phyloP scores from a whole-genome alignment of 2,888 invertebrate species.

The Ischnura elegans region DNA sequence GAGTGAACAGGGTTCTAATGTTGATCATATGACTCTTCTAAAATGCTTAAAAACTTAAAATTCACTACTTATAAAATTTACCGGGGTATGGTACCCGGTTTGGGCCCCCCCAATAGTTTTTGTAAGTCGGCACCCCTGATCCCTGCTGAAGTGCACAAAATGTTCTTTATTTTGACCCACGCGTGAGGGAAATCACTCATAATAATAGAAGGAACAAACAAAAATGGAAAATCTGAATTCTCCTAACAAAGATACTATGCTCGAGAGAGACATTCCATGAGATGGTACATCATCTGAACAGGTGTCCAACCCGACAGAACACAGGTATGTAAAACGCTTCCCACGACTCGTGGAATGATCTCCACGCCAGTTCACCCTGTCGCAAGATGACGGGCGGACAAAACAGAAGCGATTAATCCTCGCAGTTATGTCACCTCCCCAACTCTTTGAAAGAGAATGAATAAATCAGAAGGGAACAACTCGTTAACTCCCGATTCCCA shows the following conservation, averaged over 20 bases:
- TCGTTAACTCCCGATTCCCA: background rate
- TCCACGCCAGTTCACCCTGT: background rate
- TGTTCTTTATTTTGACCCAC: too few relatives aligned
- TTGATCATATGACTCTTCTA: too few relatives aligned
- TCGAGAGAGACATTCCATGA: background rate
- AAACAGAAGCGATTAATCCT: conserved; percentile 26
- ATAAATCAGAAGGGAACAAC: background rate
- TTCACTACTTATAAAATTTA: too few relatives aligned
- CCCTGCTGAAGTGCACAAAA: too few relatives aligned
- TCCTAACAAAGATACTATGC: too few relatives aligned
- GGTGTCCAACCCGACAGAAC: background rate
- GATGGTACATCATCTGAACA: background rate
- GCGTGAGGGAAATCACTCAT: too few relatives aligned
- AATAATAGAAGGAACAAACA: background rate
- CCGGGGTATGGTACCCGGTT: too few relatives aligned
- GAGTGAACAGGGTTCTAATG: too few relatives aligned
- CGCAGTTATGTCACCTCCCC: background rate
- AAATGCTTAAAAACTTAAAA: too few relatives aligned
- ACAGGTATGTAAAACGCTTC: background rate
- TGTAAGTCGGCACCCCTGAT: too few relatives aligned
- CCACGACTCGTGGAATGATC: background rate
- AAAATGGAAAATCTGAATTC: too few relatives aligned
- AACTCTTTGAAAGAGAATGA: background rate
- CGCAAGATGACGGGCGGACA: background rate
- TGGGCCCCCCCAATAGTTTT: too few relatives aligned